phyloP scores from a whole-genome alignment of 2,888 invertebrate species.

The Plagiodera versicolora region DNA sequence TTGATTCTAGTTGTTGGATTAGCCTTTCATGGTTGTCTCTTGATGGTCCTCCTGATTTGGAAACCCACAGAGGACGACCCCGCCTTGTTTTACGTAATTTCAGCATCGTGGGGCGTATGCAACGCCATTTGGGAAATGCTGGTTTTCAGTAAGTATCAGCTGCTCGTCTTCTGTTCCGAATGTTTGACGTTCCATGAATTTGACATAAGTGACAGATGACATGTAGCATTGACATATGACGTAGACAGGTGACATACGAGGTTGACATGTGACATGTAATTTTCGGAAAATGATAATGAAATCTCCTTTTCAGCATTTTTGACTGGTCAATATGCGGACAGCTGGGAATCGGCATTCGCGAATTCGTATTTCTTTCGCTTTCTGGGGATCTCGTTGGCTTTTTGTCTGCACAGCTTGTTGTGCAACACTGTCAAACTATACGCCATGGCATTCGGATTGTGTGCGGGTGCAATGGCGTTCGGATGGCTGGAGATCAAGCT shows the following conservation, averaged over 20 bases:
- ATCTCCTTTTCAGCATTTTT: slow-evolving; percentile 49
- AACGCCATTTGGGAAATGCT: slow-evolving; percentile 83
- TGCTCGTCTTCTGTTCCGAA: no score
- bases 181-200: no score
- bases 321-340: slow-evolving; percentile 53
- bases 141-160: slow-evolving; percentile 59
- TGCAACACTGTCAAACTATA: slow-evolving; percentile 60
- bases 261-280: no score
- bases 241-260: no score
- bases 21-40: slow-evolving; percentile 76
- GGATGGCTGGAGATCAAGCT: slow-evolving; percentile 59
- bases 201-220: no score
- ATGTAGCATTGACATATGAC: no score
- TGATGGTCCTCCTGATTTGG: slow-evolving; percentile 77
- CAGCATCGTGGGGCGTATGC: slow-evolving; percentile 86
- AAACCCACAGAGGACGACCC: slow-evolving; percentile 79
- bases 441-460: slow-evolving; percentile 55
- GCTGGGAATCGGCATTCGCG: slow-evolving; percentile 60
- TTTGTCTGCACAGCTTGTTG: slow-evolving; percentile 64
- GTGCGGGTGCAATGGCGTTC: slow-evolving; percentile 59
- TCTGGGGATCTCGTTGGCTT: slow-evolving; percentile 65
- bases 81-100: slow-evolving; percentile 79
- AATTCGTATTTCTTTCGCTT: slow-evolving; percentile 58
- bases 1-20: slow-evolving; percentile 75
- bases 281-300: background rate